Base-by-base conservation (phyloP, 2,797 vertebrate species). In the Poeciliopsis turneri region DNA sequence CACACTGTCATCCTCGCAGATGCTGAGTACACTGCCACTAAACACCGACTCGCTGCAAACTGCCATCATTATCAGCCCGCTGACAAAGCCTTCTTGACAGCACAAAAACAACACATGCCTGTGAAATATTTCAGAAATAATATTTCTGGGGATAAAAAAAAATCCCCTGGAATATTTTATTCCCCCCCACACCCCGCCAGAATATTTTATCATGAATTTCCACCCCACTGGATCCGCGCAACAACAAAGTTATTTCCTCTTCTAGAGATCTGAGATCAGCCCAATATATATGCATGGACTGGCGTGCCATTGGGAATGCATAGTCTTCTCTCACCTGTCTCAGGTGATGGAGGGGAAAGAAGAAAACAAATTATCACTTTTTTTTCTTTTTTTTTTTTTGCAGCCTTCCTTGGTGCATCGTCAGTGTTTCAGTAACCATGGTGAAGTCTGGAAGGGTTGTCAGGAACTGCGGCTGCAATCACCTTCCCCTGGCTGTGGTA, bases 361-460 rank as follows among this genome's bases (percentile, higher is more conserved):
- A 79, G 71, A 87, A 89, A 89, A 90, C 75, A 76, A 88, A 91
- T 88, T 76, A 87, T 83, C 77, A 49, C 61, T 47, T 51, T 69
- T 59, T 80, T 73, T 69, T 28, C 1, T 2, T 51, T 15, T 46
- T 43, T 49, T 71, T 51, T 81, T 66, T 81, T 74, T 69, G 1
- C 23, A 30, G 1, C 46, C 16, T 18, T 69, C 81, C 77, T 77
- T 45, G 82, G 55, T 61, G 23, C 46, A 49, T 78, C 75, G 80
- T 73, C 46, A 18, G 77, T 81, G 74, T 49, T 73, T 81, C 78
- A 28, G 87, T 89, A 81, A 85, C 86, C 77, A 90, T 76, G 82
- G 83, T 66, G 76, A 84, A 66, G 71, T 72, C 39, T 5, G n/a
- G n/a, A n/a, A n/a, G 75, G 80, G 76, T 66, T 33, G 51, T 88